These are phyloP conservation scores for Synanthedon formicaeformis DNA, from an alignment of 2,888 invertebrate genomes.

Conservation along the genomic window DNA sequence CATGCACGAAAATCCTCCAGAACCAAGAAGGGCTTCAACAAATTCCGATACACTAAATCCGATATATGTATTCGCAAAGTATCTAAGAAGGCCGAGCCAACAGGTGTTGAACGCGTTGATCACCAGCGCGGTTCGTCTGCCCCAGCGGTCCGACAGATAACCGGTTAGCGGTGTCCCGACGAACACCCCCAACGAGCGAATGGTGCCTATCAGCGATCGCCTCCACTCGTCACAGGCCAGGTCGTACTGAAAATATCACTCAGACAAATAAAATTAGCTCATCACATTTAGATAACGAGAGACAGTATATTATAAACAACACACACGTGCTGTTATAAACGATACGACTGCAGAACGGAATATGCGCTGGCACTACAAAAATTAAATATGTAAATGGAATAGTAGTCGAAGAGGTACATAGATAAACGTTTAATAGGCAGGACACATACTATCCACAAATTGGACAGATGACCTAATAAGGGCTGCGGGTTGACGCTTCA, in stretches of 20 bases:
- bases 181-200: constrained; percentile 76
- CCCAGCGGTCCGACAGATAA: constrained; percentile 78
- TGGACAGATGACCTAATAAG: too few species aligned
- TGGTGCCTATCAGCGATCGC: constrained; percentile 76
- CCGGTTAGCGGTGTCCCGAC: constrained; percentile 77
- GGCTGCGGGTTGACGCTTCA: too few species aligned
- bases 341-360: too few species aligned
- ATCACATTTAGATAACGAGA: too few species aligned
- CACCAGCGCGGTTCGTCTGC: constrained; percentile 70
- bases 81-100: constrained; percentile 72
- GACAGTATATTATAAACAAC: too few species aligned
- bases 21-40: constrained; percentile 74
- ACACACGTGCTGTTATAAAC: too few species aligned
- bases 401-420: too few species aligned
- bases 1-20: constrained; percentile 76
- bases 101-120: constrained; percentile 69
- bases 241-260: constrained; percentile 54
- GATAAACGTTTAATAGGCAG: too few species aligned
- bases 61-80: constrained; percentile 70
- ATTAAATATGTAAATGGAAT: too few species aligned
- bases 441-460: too few species aligned
- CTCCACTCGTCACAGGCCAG: constrained; percentile 77
- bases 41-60: constrained; percentile 77
- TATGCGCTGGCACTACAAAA: too few species aligned
- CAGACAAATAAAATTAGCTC: too few species aligned